Base-by-base conservation (phyloP, 1,140 invertebrate genomes). In the Arion vulgaris region DNA sequence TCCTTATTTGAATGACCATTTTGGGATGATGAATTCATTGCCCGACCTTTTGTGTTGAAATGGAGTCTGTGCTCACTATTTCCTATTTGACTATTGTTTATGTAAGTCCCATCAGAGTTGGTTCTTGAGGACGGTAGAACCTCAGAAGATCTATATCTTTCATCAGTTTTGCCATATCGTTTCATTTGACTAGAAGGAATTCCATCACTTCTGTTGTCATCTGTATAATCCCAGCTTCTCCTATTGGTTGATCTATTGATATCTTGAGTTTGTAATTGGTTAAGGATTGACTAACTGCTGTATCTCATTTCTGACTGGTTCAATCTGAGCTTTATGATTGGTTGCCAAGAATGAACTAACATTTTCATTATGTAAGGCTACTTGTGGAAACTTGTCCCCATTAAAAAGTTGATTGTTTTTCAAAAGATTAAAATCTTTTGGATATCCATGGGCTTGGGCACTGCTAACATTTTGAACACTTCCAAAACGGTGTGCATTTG, bases 401-500 rank as follows among this genome's bases (percentile, higher is more conserved):
- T 5, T 66, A 7, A 66, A 32, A 66, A 32, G 1, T 7, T 66
- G 62, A 66, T 32, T 66, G 62, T 34, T 32, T 28, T 66, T 66
- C 28, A 32, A 13, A 17, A 66, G n/a, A 66, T 66, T 28, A 28
- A 66, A 66, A 32, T 66, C 17, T 28, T 66, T 66, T n/a, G 68
- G 45, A 36, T 71, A 17, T 49, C 78, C 78, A 66, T 80, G 78
- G n/a, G 68, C 66, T 39, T 71, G 78, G n/a, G 36, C 9, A 28
- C 26, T 28, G 57, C 49, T 57, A n/a, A 81, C 36, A 57, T 81
- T 81, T 62, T 81, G 80, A 28, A 81, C 80, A 69, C 80, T 81
- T n/a, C 80, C 80, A 81, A 73, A 81, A 4, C 28, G 69, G 34
- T 45, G 80, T 1, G 71, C 15, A 51, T 81, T 53, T 34, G n/a